phyloP scores from a whole-genome alignment of 2,797 vertebrate species.

The Sparus aurata region DNA sequence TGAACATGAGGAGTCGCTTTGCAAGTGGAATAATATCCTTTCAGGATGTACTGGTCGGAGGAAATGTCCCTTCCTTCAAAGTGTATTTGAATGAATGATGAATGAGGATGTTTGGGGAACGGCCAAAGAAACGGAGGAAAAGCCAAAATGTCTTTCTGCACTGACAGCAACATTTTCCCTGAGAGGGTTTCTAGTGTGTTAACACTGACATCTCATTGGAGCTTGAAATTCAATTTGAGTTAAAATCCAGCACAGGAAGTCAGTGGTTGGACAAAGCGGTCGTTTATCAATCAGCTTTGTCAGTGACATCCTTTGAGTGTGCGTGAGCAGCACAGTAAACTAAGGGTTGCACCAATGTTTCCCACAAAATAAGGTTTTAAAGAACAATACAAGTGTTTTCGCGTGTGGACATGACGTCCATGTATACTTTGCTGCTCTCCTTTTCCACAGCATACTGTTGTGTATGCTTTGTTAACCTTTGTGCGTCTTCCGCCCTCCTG shows the following conservation, averaged over 20 bases:
- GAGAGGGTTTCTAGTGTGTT: constrained; percentile 68
- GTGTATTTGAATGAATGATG: constrained; percentile 72
- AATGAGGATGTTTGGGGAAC: constrained; percentile 71
- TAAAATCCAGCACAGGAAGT: constrained; percentile 74
- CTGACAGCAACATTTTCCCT: constrained; percentile 77
- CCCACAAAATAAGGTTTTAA: constrained; percentile 38
- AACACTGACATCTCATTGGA: constrained; percentile 76
- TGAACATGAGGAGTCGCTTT: neutral
- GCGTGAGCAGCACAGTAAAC: constrained; percentile 57
- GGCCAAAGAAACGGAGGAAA: constrained; percentile 55
- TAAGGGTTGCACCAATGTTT: constrained; percentile 41
- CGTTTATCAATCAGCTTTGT: constrained; percentile 80
- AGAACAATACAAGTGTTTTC: constrained; percentile 7
- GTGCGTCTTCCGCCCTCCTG: neutral
- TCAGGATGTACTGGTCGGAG: constrained; percentile 16
- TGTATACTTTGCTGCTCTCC: neutral
- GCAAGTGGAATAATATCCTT: constrained; percentile 25
- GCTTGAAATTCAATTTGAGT: constrained; percentile 81
- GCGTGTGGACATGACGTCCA: neutral
- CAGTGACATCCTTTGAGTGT: constrained; percentile 64
- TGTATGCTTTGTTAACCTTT: constrained; percentile 1
- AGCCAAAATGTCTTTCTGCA: constrained; percentile 69
- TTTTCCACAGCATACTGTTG: neutral
- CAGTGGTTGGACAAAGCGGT: constrained; percentile 71
- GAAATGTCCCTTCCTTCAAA: constrained; percentile 45